Evolutionary conservation across 2,113 vertebrate species (phyloP), one percentile per base, ranked within the genome.

Genomic region (Oenanthe oenanthe): DNA sequence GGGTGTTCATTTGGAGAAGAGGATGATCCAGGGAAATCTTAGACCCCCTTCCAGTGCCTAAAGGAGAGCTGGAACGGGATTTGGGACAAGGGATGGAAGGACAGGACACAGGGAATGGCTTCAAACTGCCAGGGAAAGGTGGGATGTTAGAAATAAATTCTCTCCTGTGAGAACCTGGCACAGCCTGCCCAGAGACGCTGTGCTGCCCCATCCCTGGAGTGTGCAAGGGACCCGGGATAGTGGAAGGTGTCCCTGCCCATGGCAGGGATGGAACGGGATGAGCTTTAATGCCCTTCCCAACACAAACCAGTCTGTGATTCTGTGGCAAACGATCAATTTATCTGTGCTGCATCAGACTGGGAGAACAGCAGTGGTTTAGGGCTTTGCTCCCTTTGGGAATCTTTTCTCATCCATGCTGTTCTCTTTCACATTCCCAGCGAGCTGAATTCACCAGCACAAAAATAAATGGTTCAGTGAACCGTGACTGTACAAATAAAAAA

Each of bases 401-500:
- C 4, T 32, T 45, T 54, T 11, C 36, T 57, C 20, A 14, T 34
- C 6, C 22, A 3, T 4, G 4, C 7, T 2, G 24, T 26, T 58
- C 14, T 38, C 26, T 62, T 50, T 43, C 9, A 13, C 7, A 0
- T 50, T 68, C 38, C 25, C 21, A 3, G 3, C 0, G 12, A 48
- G 58, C 26, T 15, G 14, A n/a, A 26, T 42, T 28, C 25, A 11
- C n/a, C n/a, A 17, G 25, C 18, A 10, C 5, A 0, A 16, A 42
- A 71, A 67, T 8, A 56, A 79, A 12, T 20, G n/a, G 32, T 18
- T 66, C 45, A 3, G n/a, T 73, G 74, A 85, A 61, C 40, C 3
- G 0, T 0, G 0, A 1, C 10, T 11, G 0, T 4, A 5, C 12
- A 24, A 63, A 42, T 6, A 21, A 26, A 43, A 72, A 29, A 34